A percentile compares a stretch with the other conserved stretches of the same genome.
Evolutionary conservation across 1,140 invertebrate genomes (phyloP).

Genomic region (Pachyrhynchus sulphureomaculatus): DNA sequence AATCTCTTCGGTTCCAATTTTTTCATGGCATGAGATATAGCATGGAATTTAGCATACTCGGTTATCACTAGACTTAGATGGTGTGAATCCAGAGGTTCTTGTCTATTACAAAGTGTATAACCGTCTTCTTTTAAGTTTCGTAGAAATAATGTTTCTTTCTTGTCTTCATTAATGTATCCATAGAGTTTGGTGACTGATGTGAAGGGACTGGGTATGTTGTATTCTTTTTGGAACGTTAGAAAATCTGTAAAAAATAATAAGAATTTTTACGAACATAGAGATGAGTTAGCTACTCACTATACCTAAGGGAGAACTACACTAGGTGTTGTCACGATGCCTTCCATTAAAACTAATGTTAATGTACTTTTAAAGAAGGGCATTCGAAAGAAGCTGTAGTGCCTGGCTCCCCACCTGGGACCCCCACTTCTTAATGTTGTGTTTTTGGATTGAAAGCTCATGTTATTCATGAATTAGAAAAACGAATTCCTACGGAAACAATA

Average conservation of each 20-base stretch:
- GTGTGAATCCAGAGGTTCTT: slow-evolving; percentile 50
- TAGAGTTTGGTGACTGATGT: slow-evolving; percentile 46
- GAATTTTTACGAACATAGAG: no score
- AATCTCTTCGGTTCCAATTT: slow-evolving; percentile 48
- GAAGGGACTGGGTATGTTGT: slow-evolving; percentile 34
- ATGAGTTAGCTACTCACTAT: no score
- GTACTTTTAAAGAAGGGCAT: no score
- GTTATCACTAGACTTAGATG: slow-evolving; percentile 53
- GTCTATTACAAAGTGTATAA: slow-evolving; percentile 55
- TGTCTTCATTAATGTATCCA: slow-evolving; percentile 44
- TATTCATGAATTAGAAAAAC: no score
- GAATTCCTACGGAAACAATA: no score
- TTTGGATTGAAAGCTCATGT: no score
- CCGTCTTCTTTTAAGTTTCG: slow-evolving; percentile 55
- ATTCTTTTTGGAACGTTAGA: slow-evolving; percentile 25
- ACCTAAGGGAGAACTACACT: no score
- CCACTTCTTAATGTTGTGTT: no score
- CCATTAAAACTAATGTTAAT: no score
- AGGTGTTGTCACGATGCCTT: no score
- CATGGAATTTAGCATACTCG: slow-evolving; percentile 58
- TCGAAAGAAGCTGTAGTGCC: no score
- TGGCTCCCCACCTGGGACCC: no score
- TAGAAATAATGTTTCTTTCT: slow-evolving; percentile 55
- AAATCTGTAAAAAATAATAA: slow-evolving; percentile 20
- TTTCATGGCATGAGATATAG: slow-evolving; percentile 55